A percentile compares a stretch with the other conserved stretches of the same genome.
phyloP scores from a whole-genome alignment of 2,888 invertebrate genomes.

The Biston betularia region DNA sequence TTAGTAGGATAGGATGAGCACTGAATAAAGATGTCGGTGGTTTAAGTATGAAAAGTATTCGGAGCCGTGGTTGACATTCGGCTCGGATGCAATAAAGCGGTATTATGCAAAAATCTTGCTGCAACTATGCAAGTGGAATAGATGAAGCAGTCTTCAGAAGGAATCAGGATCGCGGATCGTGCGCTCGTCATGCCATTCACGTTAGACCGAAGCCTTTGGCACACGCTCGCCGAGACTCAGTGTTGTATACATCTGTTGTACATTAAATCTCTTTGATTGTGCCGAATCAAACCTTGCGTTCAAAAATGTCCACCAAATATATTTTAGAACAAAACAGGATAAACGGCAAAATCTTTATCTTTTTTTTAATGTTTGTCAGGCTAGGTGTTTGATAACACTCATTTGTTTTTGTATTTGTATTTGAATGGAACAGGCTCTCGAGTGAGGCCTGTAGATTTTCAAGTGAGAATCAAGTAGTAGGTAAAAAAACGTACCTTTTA shows the following conservation, averaged over 20 bases:
- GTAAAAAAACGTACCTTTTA: too few species aligned
- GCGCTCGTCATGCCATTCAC: constrained; percentile 61
- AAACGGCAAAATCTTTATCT: constrained; percentile 1
- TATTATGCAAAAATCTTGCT: constrained; percentile 73
- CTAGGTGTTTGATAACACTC: too few species aligned
- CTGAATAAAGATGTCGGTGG: constrained; percentile 43
- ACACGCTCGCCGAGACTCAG: constrained; percentile 43
- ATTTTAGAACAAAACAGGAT: constrained; percentile 29
- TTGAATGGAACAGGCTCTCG: not conserved
- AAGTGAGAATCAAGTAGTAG: too few species aligned
- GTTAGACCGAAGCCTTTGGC: constrained; percentile 58
- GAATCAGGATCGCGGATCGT: constrained; percentile 44
- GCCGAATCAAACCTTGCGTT: constrained; percentile 39
- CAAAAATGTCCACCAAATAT: constrained; percentile 29
- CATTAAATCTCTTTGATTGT: not conserved
- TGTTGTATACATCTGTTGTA: constrained; percentile 27
- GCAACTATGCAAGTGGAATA: constrained; percentile 59
- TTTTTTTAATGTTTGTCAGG: too few species aligned
- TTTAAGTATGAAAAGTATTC: constrained; percentile 57
- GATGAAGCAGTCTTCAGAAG: constrained; percentile 61
- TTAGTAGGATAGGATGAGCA: constrained; percentile 32
- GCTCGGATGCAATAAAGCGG: constrained; percentile 66
- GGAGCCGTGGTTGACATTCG: constrained; percentile 75
- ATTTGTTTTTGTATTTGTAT: constrained; percentile 7
- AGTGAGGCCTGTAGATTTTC: too few species aligned